A percentile compares a stretch with the other conserved stretches of the same genome.
These are phyloP conservation scores for Spinus olivaceus DNA, from an alignment of 2,797 vertebrate species.

Conservation along the genomic window DNA sequence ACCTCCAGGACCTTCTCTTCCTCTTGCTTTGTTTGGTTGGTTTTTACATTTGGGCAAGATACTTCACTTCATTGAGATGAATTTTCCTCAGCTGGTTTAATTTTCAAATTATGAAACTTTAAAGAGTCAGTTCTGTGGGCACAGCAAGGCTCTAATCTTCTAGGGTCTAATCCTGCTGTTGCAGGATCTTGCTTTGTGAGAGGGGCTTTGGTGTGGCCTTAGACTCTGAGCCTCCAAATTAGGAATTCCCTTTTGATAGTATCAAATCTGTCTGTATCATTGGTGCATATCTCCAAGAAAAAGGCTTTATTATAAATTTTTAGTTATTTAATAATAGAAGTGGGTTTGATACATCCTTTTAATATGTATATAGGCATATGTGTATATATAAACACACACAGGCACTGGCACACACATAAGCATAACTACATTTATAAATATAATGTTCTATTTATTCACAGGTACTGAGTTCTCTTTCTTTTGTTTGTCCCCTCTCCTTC, in stretches of 20 bases:
- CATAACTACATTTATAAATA: background rate
- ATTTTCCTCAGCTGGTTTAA: background rate
- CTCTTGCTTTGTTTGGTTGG: background rate
- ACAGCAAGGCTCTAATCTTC: background rate
- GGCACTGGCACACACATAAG: accelerated
- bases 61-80: background rate
- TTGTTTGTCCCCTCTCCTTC: background rate
- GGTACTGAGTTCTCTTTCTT: background rate
- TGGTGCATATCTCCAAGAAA: background rate
- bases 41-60: background rate
- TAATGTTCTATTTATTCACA: background rate
- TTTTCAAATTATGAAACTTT: background rate
- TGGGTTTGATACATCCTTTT: background rate
- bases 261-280: background rate
- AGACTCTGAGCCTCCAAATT: background rate
- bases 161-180: background rate
- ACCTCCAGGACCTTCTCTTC: background rate
- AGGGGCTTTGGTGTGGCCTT: background rate
- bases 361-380: background rate
- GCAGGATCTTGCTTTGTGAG: accelerated
- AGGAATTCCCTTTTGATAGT: background rate
- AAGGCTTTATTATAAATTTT: background rate
- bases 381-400: accelerated
- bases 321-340: background rate
- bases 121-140: background rate